Evolutionary conservation across 2,113 vertebrate species (phyloP).

Genomic region (Prunella himalayana): DNA sequence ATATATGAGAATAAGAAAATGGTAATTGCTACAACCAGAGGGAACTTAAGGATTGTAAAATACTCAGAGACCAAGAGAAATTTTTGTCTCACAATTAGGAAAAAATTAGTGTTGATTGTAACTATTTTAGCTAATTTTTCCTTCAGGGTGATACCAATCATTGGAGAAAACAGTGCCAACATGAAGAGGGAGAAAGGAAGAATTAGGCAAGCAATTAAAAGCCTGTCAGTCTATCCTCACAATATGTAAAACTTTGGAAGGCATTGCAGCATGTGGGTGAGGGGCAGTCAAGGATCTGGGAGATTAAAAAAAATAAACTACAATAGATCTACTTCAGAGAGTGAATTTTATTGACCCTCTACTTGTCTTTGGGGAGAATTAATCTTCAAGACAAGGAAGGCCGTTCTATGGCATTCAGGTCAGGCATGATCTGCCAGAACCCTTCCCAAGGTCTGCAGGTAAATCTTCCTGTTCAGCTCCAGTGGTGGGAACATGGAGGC

Average conservation of each 20-base stretch:
- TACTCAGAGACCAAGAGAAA: neutral
- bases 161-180: neutral
- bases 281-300: neutral
- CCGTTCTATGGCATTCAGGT: neutral
- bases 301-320: neutral
- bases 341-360: neutral
- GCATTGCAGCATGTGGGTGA: neutral
- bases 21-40: neutral
- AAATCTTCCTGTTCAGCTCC: neutral
- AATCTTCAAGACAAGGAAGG: neutral
- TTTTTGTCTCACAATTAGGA: neutral
- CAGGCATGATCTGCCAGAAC: neutral
- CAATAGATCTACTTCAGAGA: neutral
- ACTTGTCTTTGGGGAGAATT: neutral
- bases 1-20: neutral
- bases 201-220: neutral
- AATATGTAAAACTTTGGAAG: neutral
- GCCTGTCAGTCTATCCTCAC: neutral
- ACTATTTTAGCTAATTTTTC: conserved; percentile 12
- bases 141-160: neutral
- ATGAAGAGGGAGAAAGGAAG: neutral
- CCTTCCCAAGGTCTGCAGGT: neutral
- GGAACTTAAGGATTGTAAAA: neutral
- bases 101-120: neutral
- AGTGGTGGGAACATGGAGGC: accelerated